Percentiles rank a stretch among this genome's conserved stretches.
These are phyloP conservation scores for Fissipunctia ypsillon DNA, from an alignment of 2,888 invertebrate genomes.

Conservation along the genomic window DNA sequence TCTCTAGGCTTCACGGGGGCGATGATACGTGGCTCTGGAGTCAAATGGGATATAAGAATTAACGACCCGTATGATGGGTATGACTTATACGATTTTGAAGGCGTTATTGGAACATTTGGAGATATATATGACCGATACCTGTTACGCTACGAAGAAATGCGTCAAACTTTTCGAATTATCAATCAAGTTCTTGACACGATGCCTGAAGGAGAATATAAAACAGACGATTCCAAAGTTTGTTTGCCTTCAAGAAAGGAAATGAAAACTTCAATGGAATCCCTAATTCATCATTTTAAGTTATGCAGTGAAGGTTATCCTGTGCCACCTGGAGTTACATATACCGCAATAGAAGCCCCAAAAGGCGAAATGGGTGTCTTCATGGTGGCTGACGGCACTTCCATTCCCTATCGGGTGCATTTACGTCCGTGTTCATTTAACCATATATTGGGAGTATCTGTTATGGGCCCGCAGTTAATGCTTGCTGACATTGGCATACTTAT, in stretches of 20 bases:
- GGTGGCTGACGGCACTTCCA: constrained; percentile 95
- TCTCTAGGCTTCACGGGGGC: constrained; percentile 93
- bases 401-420: constrained; percentile 93
- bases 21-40: constrained; percentile 95
- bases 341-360: constrained; percentile 95
- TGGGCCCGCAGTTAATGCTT: constrained; percentile 92
- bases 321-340: constrained; percentile 96
- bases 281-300: constrained; percentile 97
- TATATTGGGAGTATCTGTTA: constrained; percentile 91
- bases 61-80: constrained; percentile 96
- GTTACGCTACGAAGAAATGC: constrained; percentile 92
- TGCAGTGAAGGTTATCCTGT: constrained; percentile 95
- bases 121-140: constrained; percentile 96
- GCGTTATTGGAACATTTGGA: constrained; percentile 95
- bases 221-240: constrained; percentile 95
- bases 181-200: constrained; percentile 95
- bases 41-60: constrained; percentile 97
- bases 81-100: constrained; percentile 95
- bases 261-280: constrained; percentile 96
- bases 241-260: constrained; percentile 94
- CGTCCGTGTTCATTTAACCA: constrained; percentile 91
- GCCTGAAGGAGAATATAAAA: constrained; percentile 94
- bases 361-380: constrained; percentile 96
- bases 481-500: constrained; percentile 95
- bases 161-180: constrained; percentile 94